phyloP scores from a whole-genome alignment of 2,113 vertebrate species.

The Lagopus leucura region DNA sequence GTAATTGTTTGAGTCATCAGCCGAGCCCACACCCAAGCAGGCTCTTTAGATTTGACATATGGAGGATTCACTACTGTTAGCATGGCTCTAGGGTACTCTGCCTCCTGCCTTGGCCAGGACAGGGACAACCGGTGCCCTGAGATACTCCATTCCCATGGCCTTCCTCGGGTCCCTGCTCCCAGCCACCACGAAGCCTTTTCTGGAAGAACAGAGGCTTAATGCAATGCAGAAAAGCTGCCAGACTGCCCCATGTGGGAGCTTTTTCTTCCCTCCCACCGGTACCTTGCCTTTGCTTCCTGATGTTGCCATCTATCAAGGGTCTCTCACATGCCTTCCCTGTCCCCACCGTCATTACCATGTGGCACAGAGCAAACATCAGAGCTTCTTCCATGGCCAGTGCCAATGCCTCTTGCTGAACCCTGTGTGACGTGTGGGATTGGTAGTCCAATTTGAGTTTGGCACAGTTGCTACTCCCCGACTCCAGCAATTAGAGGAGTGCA shows the following conservation, averaged over 20 bases:
- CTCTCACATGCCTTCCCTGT: neutral
- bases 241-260: neutral
- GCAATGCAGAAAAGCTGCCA: neutral
- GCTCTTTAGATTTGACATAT: constrained; percentile 18
- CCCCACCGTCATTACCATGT: neutral
- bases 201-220: neutral
- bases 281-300: neutral
- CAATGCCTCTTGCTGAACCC: neutral
- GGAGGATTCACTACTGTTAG: constrained; percentile 18
- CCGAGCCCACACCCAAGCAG: constrained; percentile 53
- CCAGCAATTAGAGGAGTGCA: neutral
- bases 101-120: neutral
- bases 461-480: neutral
- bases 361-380: neutral
- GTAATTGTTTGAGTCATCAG: constrained; percentile 61
- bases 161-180: neutral
- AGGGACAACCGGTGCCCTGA: neutral
- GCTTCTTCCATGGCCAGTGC: neutral
- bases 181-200: neutral
- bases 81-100: constrained; percentile 2
- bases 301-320: neutral
- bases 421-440: neutral
- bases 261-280: neutral
- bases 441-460: neutral
- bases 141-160: neutral